A percentile compares a stretch with the other conserved stretches of the same genome.
Conservation (phyloP, 1,140 invertebrate genomes). For the Lordiphosa stackelbergi region DNA sequence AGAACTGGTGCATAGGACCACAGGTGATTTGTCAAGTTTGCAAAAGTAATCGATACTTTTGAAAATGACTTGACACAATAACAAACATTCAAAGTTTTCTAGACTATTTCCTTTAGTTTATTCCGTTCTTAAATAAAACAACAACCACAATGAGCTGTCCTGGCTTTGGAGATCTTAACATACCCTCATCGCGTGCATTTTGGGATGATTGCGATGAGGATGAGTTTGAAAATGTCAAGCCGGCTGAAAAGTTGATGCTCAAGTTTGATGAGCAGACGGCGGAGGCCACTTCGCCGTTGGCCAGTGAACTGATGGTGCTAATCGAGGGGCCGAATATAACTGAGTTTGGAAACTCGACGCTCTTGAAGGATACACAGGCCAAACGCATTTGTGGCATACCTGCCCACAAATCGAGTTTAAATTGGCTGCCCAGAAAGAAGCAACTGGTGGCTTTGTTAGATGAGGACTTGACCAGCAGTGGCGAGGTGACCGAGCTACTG, state of each 20-base stretch:
- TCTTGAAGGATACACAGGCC: conserved; percentile 22
- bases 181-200: conserved; percentile 70
- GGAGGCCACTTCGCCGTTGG: conserved; percentile 5
- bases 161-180: conserved; percentile 69
- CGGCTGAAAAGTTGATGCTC: conserved; percentile 41
- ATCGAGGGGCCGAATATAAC: conserved; percentile 52
- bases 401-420: conserved; percentile 39
- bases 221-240: conserved; percentile 47
- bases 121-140: not conserved
- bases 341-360: conserved; percentile 38
- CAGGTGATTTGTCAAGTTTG: too few species aligned
- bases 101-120: conserved; percentile 11
- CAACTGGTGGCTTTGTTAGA: conserved; percentile 53
- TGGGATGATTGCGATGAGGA: conserved; percentile 75
- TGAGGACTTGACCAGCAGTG: conserved; percentile 59
- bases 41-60: conserved; percentile 7
- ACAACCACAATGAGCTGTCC: conserved; percentile 57
- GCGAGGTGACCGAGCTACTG: conserved; percentile 56
- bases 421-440: conserved; percentile 39
- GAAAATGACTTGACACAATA: conserved; percentile 24
- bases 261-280: conserved; percentile 26
- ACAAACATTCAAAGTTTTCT: conserved; percentile 17
- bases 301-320: conserved; percentile 54
- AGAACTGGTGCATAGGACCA: too few species aligned
- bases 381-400: conserved; percentile 51